Evolutionary conservation across 2,888 invertebrate genomes (phyloP).

Genomic region (Scotopteryx bipunctaria): DNA sequence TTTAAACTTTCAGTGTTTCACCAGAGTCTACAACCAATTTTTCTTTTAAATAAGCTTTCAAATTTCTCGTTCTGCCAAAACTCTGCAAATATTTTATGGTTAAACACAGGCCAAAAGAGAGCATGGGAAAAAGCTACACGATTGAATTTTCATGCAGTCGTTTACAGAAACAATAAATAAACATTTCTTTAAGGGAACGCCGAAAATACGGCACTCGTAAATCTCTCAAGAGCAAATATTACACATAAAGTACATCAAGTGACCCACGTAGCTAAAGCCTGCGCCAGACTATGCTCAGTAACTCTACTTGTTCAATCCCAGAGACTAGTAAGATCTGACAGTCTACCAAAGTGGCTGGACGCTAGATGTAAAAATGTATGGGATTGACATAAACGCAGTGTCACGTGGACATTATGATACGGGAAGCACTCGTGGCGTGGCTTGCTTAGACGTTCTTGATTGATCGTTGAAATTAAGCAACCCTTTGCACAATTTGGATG

Average conservation of each 20-base stretch:
- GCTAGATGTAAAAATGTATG: too few species aligned
- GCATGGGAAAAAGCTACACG: conserved; percentile 5
- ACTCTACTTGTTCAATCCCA: neutral
- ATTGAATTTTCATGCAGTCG: conserved; percentile 15
- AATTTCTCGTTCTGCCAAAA: neutral
- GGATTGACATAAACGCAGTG: too few species aligned
- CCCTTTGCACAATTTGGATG: too few species aligned
- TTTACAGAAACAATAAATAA: conserved; percentile 23
- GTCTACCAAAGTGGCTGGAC: too few species aligned
- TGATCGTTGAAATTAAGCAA: too few species aligned
- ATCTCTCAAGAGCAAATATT: conserved; percentile 47
- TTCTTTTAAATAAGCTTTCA: neutral
- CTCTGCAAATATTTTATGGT: neutral
- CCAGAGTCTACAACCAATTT: neutral
- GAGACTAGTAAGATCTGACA: too few species aligned
- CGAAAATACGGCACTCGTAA: conserved; percentile 42
- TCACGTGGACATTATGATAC: too few species aligned
- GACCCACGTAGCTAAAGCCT: conserved; percentile 25
- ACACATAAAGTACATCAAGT: conserved; percentile 51
- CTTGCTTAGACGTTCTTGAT: too few species aligned
- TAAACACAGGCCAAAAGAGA: neutral
- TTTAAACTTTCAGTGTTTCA: neutral
- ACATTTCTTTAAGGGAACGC: conserved; percentile 26
- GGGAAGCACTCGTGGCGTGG: too few species aligned
- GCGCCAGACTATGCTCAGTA: conserved; percentile 2